A percentile compares a stretch with the other conserved stretches of the same genome.
Conservation (phyloP, 2,113 vertebrate species). For the Aix galericulata region DNA sequence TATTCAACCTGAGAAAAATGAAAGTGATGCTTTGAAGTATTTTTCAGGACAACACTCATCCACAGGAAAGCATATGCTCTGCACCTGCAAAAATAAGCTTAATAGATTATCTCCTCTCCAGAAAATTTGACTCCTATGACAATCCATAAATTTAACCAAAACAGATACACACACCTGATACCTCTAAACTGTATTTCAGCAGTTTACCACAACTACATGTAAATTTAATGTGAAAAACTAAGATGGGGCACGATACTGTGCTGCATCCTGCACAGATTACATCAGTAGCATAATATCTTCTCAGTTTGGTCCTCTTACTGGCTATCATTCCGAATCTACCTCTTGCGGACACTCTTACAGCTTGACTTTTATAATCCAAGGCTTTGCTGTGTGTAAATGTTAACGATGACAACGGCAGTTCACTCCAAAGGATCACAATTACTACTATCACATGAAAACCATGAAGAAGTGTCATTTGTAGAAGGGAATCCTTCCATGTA, state of each 20-base stretch:
- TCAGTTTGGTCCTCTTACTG: not conserved
- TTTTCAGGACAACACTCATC: not conserved
- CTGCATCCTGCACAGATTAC: not conserved
- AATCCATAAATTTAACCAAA: not conserved
- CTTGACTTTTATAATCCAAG: not conserved
- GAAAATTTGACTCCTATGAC: not conserved
- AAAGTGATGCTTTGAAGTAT: not conserved
- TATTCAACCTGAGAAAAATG: not conserved
- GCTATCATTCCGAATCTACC: not conserved
- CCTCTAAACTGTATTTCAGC: not conserved
- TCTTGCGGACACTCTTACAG: not conserved
- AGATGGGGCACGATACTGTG: not conserved
- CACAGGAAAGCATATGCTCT: not conserved
- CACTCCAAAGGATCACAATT: not conserved
- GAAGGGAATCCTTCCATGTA: rapidly evolving
- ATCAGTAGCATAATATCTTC: not conserved
- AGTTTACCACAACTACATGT: not conserved
- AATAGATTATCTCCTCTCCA: not conserved
- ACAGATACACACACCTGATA: not conserved
- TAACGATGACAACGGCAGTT: not conserved
- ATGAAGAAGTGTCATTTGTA: not conserved
- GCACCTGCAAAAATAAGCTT: not conserved
- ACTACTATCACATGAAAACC: not conserved
- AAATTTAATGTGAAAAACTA: not conserved
- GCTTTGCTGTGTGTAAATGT: not conserved